Evolutionary conservation across 2,797 vertebrate genomes (phyloP), one percentile per base, ranked within the genome.

Genomic region (Pterois miles): DNA sequence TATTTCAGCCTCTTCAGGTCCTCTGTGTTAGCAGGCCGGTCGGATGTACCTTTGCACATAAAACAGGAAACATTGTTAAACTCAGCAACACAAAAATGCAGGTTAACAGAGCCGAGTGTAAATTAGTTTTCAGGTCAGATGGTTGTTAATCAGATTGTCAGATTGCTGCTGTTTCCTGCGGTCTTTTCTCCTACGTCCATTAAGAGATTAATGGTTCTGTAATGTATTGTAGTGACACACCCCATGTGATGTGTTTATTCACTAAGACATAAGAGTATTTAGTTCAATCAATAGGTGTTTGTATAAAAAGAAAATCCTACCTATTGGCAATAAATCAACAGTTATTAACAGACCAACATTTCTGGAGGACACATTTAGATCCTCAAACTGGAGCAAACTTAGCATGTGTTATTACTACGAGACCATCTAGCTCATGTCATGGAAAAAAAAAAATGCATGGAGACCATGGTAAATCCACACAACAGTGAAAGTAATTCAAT

Each of bases 1-100:
- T 99, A 99, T 14, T 85, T 95, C 13, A 99, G 96, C 75, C 96
- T 94, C 93, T 97, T 99, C 89, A 99, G 89, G 86, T 99, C 97
- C 0, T 98, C 98, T 2, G 48, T 86, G 64, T 90, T 96, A 22
- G 94, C 75, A 5, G 94, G 90, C 38, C 91, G 91, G n/a, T 96
- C 92, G 16, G 95, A 96, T 13, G 90, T 69, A 68, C 95, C 98
- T 99, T 86, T 62, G 34, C 18, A 89, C 65, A 89, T 62, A 22
- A 86, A 50, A 65, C 7, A 76, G 50, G 10, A 60, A 29, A 70
- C 7, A 27, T 10, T 29, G 22, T 36, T 60, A 11, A 62, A 27
- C 0, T 23, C 3, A 0, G 12, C 3, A 4, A 12, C 14, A 38
- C 27, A 34, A 22, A 22, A 62, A 25, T 11, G 31, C 14, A 48